Base-by-base conservation (phyloP, 2,113 vertebrate species). In the Melozone crissalis region DNA sequence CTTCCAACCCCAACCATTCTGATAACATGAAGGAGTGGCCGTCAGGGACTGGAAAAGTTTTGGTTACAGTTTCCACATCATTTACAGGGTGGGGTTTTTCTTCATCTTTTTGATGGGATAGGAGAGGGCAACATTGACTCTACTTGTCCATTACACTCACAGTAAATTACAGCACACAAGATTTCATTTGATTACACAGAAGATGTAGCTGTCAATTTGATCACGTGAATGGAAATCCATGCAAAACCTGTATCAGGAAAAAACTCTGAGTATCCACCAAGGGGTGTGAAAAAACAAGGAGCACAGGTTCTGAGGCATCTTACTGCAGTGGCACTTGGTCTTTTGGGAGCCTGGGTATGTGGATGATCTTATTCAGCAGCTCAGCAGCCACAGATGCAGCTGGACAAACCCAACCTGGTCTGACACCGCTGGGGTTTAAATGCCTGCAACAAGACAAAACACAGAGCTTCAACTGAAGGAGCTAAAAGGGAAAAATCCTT, bases 381-480 rank as follows among this genome's bases (percentile, higher is more conserved):
- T 74, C 51, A 44, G 88, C 69, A 66, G 79, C 84, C 67, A 13
- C 46, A 33, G 37, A 43, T 22, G 37, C 71, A 19, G 51, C 57
- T n/a, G 52, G n/a, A 46, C 31, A 62, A 69, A n/a, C 33, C 33
- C 59, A 37, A 58, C 22, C 49, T 0, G 0, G 52, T 31, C 52
- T 63, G 84, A 51, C 41, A n/a, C 16, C 0, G 0, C 33, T 4
- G 1, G 17, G 3, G 28, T n/a, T 65, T 46, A 10, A 52, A 47
- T 1, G 4, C 35, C 27, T 2, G 1, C 35, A 14, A 66, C 4
- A 4, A 43, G 15, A 11, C 18, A 31, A 30, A 79, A 67, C 47
- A 17, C 13, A 27, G 78, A 7, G 12, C 17, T 76, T 47, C 24
- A 55, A 9, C 43, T 46, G 5, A 30, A 43, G 5, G 44, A 65